These are phyloP conservation scores for Nematolebias whitei DNA, from an alignment of 2,113 vertebrate genomes.

Conservation along the genomic window DNA sequence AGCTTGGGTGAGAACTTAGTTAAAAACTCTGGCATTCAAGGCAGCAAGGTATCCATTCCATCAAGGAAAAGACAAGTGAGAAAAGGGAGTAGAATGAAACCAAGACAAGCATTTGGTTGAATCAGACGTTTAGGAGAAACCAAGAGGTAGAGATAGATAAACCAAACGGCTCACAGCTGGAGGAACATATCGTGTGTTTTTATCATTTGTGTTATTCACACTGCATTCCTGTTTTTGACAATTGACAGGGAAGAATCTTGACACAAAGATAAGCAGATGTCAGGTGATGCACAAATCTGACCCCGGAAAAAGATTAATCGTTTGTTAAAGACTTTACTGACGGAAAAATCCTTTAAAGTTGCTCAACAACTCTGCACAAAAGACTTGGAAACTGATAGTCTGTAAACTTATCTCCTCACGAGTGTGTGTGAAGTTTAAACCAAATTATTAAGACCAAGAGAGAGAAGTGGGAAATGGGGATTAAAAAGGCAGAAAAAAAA, in stretches of 20 bases:
- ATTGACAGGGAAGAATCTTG: slow-evolving; percentile 47
- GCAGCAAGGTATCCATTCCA: too few relatives aligned
- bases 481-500: neutral
- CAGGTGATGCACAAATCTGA: slow-evolving; percentile 47
- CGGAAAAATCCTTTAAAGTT: too few relatives aligned
- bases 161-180: slow-evolving; percentile 54
- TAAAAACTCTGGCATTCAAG: too few relatives aligned
- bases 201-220: slow-evolving; percentile 36
- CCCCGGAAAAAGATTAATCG: slow-evolving; percentile 15
- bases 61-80: too few relatives aligned
- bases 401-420: neutral
- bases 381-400: neutral
- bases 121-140: slow-evolving; percentile 23
- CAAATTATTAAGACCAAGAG: neutral
- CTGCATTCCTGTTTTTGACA: slow-evolving; percentile 45
- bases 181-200: slow-evolving; percentile 44
- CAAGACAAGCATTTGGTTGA: too few relatives aligned
- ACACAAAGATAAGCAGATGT: slow-evolving; percentile 52
- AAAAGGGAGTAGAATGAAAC: too few relatives aligned
- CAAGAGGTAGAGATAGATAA: too few relatives aligned
- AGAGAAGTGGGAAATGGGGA: neutral
- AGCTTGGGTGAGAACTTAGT: too few relatives aligned
- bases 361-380: neutral
- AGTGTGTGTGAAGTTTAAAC: slow-evolving; percentile 7
- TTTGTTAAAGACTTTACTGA: neutral